Evolutionary conservation across 2,797 vertebrate species (phyloP).

Genomic region (Sebastes matsubarae): DNA sequence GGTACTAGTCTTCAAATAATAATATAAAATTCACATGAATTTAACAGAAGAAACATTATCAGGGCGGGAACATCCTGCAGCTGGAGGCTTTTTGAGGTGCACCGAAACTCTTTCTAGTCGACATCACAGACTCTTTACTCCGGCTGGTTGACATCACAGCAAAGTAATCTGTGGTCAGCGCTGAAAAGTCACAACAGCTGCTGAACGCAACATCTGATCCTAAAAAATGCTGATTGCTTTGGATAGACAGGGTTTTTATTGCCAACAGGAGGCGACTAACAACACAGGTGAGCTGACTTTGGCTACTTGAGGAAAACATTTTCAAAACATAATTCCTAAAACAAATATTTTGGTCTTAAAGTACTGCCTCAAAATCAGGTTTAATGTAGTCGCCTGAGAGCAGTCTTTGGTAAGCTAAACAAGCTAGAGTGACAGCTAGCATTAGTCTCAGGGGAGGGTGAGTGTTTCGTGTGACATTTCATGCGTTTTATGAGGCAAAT

Average conservation of each 20-base stretch:
- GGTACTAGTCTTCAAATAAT: conserved; percentile 84
- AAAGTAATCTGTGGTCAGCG: background rate
- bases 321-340: background rate
- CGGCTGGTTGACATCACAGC: background rate
- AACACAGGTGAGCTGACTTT: conserved; percentile 24
- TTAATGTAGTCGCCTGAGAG: conserved; percentile 82
- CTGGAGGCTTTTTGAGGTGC: background rate
- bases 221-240: conserved; percentile 5
- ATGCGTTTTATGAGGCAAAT: conserved; percentile 31
- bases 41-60: conserved; percentile 36
- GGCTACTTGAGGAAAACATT: conserved; percentile 26
- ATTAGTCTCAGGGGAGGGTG: background rate
- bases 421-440: conserved; percentile 12
- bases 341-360: conserved; percentile 19
- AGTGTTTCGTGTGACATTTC: conserved; percentile 8
- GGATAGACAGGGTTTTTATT: conserved; percentile 37
- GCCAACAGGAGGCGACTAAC: conserved; percentile 1
- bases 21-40: conserved; percentile 62
- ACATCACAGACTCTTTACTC: background rate
- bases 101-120: background rate
- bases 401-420: conserved; percentile 88
- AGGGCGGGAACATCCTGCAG: conserved; percentile 64
- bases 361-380: background rate
- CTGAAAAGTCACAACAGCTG: conserved; percentile 6
- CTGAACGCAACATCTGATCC: background rate